Conservation (phyloP, 1,140 invertebrate species). For the Drosophila kohkoa region DNA sequence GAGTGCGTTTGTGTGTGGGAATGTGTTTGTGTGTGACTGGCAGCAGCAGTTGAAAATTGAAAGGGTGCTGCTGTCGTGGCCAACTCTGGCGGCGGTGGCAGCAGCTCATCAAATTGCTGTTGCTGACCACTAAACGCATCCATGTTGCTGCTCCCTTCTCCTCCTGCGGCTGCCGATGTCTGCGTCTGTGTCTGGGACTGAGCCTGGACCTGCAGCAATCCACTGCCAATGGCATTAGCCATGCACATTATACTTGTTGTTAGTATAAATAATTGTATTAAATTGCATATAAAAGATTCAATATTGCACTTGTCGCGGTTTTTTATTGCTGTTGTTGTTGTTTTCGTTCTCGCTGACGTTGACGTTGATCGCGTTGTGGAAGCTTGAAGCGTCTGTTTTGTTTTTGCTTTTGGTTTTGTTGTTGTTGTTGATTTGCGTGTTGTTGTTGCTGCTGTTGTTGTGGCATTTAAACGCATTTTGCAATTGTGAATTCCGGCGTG, state of each 20-base stretch:
- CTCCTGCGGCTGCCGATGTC: neutral
- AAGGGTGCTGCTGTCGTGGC: conserved; percentile 15
- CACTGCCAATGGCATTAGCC: conserved; percentile 35
- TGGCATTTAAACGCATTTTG: conserved; percentile 82
- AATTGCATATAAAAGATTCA: conserved; percentile 59
- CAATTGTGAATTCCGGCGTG: conserved; percentile 59
- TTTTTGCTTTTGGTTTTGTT: conserved; percentile 15
- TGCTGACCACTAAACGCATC: conserved; percentile 25
- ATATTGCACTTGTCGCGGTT: conserved; percentile 30
- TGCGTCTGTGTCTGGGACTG: conserved; percentile 18
- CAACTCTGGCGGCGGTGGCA: conserved; percentile 12
- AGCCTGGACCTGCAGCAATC: conserved; percentile 29
- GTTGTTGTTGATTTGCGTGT: conserved; percentile 35
- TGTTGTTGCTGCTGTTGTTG: conserved; percentile 56
- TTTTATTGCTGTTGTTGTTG: neutral
- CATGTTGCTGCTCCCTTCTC: conserved; percentile 25
- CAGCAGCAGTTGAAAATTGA: conserved; percentile 31
- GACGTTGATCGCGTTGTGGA: neutral
- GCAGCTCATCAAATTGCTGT: conserved; percentile 27
- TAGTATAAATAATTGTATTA: conserved; percentile 68
- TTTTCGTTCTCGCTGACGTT: too few relatives aligned
- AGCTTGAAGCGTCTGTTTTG: conserved; percentile 29
- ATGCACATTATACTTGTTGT: conserved; percentile 62
- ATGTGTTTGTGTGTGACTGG: conserved; percentile 11
- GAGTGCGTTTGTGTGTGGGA: conserved; percentile 7